Evolutionary conservation across 2,888 invertebrate genomes (phyloP), one percentile per base, ranked within the genome.

Genomic region (Trichopria drosophilae): DNA sequence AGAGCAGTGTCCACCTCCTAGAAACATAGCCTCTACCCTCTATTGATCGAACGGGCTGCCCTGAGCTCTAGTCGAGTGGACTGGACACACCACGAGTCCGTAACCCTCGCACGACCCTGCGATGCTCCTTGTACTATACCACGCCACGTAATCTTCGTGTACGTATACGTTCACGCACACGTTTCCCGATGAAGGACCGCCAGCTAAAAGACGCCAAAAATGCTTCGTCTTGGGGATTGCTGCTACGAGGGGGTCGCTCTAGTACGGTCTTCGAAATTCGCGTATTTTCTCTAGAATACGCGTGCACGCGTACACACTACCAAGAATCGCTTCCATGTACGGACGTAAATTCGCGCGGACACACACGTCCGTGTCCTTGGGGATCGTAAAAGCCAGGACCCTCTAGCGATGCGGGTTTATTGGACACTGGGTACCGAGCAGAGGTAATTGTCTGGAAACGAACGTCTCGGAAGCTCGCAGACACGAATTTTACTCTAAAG

Each of bases 1-100:
- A n/a, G n/a, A n/a, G n/a, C n/a, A n/a, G 65, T 61, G 72, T 71
- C 72, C 72, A 72, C 70, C 73, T 73, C 72, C 72, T 72, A 70
- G 71, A 68, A 71, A 68, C 68, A 68, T 67, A 66, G 68, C 62
- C 67, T 70, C 71, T 73, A 73, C 73, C 74, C 73, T 73, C 74
- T 74, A 74, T 74, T 70, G 74, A 74, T 74, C 74, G 72, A 67
- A 71, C 70, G 62, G 63, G 64, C 72, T 66, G 68, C 71, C 70
- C 72, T 72, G 72, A 72, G 69, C 71, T 73, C 66, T 68, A 67
- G 67, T 72, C 63, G 68, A 73, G 68, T 71, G 69, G 69, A 73
- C 73, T 73, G 73, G 72, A 73, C 73, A 72, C 68, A 53, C 55
- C 51, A 51, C 51, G 42, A 44, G 48, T 50, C 55, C 51, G 44